Percentiles rank a stretch among this genome's conserved stretches.
These are phyloP conservation scores for Drosophila varians DNA, from an alignment of 1,140 invertebrate species.

Conservation along the genomic window DNA sequence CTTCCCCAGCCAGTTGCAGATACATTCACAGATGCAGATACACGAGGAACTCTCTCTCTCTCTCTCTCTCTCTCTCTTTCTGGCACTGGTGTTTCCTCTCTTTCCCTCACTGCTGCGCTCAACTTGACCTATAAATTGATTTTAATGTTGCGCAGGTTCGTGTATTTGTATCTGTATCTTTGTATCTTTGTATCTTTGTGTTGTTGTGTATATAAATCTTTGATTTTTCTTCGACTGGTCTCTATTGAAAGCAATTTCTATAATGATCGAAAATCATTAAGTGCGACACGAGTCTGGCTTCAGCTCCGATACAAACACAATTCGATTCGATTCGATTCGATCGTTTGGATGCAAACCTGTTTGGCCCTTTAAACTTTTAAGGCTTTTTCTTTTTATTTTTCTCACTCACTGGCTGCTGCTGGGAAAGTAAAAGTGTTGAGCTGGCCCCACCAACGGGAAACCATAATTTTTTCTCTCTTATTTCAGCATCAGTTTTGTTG, in stretches of 20 bases:
- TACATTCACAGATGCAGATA: slow-evolving; percentile 18
- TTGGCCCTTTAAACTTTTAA: slow-evolving; percentile 51
- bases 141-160: slow-evolving; percentile 77
- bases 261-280: slow-evolving; percentile 63
- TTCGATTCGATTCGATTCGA: slow-evolving; percentile 36
- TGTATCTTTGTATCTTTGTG: no score
- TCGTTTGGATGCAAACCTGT: slow-evolving; percentile 47
- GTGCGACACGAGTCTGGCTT: slow-evolving; percentile 49
- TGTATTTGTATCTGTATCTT: slow-evolving; percentile 3
- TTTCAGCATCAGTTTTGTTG: neutral
- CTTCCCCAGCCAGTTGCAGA: slow-evolving; percentile 52
- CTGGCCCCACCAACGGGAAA: slow-evolving; percentile 48
- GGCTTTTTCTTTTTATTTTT: slow-evolving; percentile 35
- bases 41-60: neutral
- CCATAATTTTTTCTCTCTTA: slow-evolving; percentile 55
- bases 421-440: slow-evolving; percentile 75
- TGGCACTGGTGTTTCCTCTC: neutral
- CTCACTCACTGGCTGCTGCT: slow-evolving; percentile 10
- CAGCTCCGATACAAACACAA: slow-evolving; percentile 24
- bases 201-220: slow-evolving; percentile 12
- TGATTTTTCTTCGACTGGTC: slow-evolving; percentile 38
- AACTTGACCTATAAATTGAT: slow-evolving; percentile 82
- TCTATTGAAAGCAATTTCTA: slow-evolving; percentile 54
- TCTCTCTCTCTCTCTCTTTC: neutral
- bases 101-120: slow-evolving; percentile 43